Percentiles rank a stretch among this genome's conserved stretches.
Conservation (phyloP, 2,797 vertebrate species). For the Rhabdophis nuchalis region DNA sequence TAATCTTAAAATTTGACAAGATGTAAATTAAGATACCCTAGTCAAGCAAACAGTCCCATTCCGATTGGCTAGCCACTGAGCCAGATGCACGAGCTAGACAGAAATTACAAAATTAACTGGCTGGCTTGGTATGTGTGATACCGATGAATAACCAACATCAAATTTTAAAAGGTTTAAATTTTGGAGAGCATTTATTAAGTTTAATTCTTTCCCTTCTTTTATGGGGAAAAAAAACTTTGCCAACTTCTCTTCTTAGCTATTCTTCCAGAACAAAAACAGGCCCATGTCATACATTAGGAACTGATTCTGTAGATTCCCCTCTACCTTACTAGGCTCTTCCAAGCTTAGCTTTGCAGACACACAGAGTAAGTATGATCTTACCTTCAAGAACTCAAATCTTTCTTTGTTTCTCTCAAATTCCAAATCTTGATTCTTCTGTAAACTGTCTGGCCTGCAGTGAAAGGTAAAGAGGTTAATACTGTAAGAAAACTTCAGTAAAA, state of each 20-base stretch:
- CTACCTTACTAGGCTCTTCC: neutral
- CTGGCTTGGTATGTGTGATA: neutral
- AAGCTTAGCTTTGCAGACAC: neutral
- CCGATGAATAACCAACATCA: neutral
- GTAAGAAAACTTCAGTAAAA: neutral
- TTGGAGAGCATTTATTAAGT: neutral
- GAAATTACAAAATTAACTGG: neutral
- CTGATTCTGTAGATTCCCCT: neutral
- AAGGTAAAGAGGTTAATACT: slow-evolving; percentile 35
- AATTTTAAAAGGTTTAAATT: neutral
- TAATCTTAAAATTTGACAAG: neutral
- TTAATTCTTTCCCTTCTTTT: neutral
- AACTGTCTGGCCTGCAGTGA: slow-evolving; percentile 83
- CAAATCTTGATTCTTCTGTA: slow-evolving; percentile 95
- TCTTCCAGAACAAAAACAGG: neutral
- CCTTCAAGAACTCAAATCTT: slow-evolving; percentile 97
- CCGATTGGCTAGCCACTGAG: neutral
- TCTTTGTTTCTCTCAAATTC: slow-evolving; percentile 97
- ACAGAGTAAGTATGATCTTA: slow-evolving; percentile 50
- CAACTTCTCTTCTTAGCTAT: neutral
- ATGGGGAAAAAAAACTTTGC: neutral
- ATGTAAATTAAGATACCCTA: neutral
- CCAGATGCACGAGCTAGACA: neutral
- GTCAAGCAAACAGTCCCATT: neutral
- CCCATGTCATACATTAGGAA: neutral